Evolutionary conservation across 2,888 invertebrate species (phyloP).

Genomic region (Hyles lineata): DNA sequence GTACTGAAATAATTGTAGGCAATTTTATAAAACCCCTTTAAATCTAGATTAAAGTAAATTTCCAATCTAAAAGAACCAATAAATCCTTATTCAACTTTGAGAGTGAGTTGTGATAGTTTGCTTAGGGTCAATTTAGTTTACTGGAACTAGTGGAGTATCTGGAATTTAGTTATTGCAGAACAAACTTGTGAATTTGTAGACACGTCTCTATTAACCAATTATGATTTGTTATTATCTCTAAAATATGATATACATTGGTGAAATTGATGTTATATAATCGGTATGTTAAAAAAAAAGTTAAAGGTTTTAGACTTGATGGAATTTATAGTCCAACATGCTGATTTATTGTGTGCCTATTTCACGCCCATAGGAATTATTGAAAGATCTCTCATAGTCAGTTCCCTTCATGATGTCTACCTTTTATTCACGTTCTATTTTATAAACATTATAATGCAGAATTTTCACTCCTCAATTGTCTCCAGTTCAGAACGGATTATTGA

Average conservation of each 20-base stretch:
- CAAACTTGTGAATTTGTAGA: not conserved
- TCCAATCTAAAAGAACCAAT: constrained; percentile 25
- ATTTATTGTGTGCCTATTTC: too few relatives aligned
- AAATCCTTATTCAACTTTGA: constrained; percentile 26
- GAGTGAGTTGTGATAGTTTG: constrained; percentile 27
- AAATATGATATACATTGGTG: too few relatives aligned
- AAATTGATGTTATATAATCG: too few relatives aligned
- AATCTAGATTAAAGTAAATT: constrained; percentile 28
- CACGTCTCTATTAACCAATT: not conserved
- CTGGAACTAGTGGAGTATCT: not conserved
- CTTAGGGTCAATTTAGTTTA: constrained; percentile 20
- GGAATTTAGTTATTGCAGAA: not conserved
- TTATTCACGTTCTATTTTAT: too few relatives aligned
- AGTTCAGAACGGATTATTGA: constrained; percentile 52
- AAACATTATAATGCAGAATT: not conserved
- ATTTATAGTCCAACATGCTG: too few relatives aligned
- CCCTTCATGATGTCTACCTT: too few relatives aligned
- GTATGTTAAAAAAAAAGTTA: too few relatives aligned
- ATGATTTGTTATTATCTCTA: not conserved
- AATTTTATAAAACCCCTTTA: constrained; percentile 20
- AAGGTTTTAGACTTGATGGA: too few relatives aligned
- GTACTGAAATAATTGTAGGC: constrained; percentile 23
- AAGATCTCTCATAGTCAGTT: too few relatives aligned
- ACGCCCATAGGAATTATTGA: too few relatives aligned
- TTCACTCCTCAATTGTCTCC: constrained; percentile 49